phyloP scores from a whole-genome alignment of 2,113 vertebrate species.

The Speoplatyrhinus poulsoni region DNA sequence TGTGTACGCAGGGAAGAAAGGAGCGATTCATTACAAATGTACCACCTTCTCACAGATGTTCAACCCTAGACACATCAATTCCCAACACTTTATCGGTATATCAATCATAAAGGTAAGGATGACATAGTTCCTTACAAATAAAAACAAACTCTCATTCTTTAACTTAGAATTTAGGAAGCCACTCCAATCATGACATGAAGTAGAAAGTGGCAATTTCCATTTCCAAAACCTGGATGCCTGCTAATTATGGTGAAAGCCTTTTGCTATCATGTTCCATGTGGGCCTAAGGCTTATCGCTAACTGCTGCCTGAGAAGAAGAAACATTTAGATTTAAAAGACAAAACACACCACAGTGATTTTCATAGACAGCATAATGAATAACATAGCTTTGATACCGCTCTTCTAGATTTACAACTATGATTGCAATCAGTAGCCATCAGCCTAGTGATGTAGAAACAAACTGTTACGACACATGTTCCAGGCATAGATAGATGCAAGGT shows the following conservation, averaged over 20 bases:
- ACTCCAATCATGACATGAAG: conserved; percentile 26
- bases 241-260: conserved; percentile 43
- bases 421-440: not conserved
- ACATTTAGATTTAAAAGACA: conserved; percentile 12
- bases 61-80: too few species aligned
- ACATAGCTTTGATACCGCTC: not conserved
- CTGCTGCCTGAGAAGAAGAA: conserved; percentile 20
- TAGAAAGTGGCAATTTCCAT: conserved; percentile 42
- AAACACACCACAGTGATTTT: conserved; percentile 13
- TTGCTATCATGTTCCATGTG: conserved; percentile 28
- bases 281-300: conserved; percentile 36
- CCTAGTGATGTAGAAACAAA: not conserved
- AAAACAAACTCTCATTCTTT: too few species aligned
- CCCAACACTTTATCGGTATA: too few species aligned
- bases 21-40: not conserved
- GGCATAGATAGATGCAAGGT: too few species aligned
- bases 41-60: not conserved
- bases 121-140: too few species aligned
- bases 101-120: too few species aligned
- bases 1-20: not conserved
- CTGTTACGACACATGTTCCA: not conserved
- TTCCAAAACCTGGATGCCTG: conserved; percentile 38
- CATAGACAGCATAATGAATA: not conserved
- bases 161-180: not conserved
- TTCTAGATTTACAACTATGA: not conserved